phyloP scores from a whole-genome alignment of 2,888 invertebrate genomes.

The Erpobdella octoculata region DNA sequence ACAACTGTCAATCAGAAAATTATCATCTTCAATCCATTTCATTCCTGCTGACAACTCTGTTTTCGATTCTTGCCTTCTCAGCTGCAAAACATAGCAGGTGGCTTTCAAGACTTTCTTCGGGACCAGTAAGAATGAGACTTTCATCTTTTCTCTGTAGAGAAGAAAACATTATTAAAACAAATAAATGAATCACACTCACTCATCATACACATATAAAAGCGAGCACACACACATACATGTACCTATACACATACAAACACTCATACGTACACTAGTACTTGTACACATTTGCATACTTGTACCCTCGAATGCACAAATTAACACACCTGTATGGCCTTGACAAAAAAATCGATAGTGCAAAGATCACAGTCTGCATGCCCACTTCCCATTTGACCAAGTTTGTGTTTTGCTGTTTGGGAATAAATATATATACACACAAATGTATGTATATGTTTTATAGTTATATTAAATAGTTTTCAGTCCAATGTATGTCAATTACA shows the following conservation, averaged over 20 bases:
- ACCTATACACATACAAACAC: neutral
- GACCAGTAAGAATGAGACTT: slow-evolving; percentile 43
- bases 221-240: slow-evolving; percentile 17
- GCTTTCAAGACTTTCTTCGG: slow-evolving; percentile 47
- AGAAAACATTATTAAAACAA: neutral
- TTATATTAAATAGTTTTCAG: no score
- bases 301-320: neutral
- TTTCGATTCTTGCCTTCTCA: slow-evolving; percentile 47
- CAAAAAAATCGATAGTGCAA: slow-evolving; percentile 9
- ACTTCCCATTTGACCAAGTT: neutral
- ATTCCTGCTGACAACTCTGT: slow-evolving; percentile 40
- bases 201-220: neutral
- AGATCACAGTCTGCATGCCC: slow-evolving; percentile 19
- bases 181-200: neutral
- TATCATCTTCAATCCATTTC: no score
- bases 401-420: no score
- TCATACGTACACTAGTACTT: neutral
- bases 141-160: slow-evolving; percentile 34
- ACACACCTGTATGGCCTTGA: slow-evolving; percentile 16
- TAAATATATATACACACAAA: no score
- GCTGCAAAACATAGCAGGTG: slow-evolving; percentile 50
- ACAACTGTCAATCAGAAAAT: no score
- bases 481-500: no score
- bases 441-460: no score
- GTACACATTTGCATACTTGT: neutral